phyloP scores from a whole-genome alignment of 2,888 invertebrate genomes.

The Eristalinus aeneus region DNA sequence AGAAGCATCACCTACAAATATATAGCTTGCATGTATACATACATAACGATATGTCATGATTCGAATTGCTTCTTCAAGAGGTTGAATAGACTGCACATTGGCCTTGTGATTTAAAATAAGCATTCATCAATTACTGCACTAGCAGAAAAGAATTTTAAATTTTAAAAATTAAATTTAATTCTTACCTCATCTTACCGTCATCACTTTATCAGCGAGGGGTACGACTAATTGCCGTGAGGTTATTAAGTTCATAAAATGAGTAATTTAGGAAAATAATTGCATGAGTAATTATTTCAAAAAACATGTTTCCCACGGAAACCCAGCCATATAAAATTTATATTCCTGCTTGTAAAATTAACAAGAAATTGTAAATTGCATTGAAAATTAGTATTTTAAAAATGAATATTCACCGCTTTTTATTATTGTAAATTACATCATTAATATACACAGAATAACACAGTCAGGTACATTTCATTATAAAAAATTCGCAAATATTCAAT shows the following conservation, averaged over 20 bases:
- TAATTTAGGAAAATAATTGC: neutral
- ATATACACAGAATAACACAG: no score
- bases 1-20: neutral
- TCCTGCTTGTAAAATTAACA: neutral
- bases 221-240: neutral
- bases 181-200: neutral
- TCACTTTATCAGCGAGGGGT: neutral
- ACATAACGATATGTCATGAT: neutral
- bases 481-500: neutral
- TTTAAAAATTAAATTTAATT: neutral
- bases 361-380: neutral
- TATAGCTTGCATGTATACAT: neutral
- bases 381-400: neutral
- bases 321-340: neutral
- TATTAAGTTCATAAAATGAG: neutral
- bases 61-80: neutral
- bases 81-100: neutral
- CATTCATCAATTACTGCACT: neutral
- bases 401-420: no score
- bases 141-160: neutral
- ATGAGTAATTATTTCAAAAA: neutral
- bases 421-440: no score
- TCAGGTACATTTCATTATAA: no score
- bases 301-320: neutral
- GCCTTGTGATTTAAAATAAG: no score